A percentile compares a stretch with the other conserved stretches of the same genome.
These are phyloP conservation scores for Onychostruthus taczanowskii DNA, from an alignment of 2,113 vertebrate species.

Conservation along the genomic window DNA sequence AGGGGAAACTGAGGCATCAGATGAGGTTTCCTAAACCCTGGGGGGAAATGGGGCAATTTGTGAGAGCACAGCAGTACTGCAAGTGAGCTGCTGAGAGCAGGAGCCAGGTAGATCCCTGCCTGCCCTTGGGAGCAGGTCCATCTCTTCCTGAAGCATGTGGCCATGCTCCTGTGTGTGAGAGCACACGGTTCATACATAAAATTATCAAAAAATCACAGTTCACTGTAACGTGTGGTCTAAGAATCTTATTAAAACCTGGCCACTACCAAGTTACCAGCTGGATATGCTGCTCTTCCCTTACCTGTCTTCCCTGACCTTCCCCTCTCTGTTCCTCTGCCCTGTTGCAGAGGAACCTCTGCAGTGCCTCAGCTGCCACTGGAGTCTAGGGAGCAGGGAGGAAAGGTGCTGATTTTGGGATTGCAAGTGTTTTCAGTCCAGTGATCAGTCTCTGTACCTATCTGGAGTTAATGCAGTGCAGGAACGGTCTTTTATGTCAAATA, in stretches of 20 bases:
- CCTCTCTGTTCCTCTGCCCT: background rate
- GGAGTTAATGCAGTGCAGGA: background rate
- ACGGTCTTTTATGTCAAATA: background rate
- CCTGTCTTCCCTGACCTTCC: background rate
- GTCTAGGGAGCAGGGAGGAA: background rate
- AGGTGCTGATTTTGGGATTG: background rate
- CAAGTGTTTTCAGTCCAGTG: background rate
- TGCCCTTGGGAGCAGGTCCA: background rate
- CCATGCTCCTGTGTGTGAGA: background rate
- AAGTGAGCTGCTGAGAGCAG: background rate
- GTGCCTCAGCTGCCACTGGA: background rate
- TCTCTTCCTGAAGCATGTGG: background rate
- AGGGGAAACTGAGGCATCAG: too few relatives aligned
- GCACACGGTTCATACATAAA: rapidly evolving
- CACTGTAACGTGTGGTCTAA: rapidly evolving
- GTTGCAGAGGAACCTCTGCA: background rate
- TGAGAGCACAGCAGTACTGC: background rate
- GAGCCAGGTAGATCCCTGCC: background rate
- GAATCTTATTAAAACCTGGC: background rate
- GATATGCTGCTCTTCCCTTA: background rate
- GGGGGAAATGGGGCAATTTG: background rate
- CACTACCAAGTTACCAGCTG: background rate
- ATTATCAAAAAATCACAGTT: background rate
- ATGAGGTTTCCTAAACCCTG: background rate
- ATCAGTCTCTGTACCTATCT: background rate